phyloP scores from a whole-genome alignment of 1,140 invertebrate species.

The Idris sp. region DNA sequence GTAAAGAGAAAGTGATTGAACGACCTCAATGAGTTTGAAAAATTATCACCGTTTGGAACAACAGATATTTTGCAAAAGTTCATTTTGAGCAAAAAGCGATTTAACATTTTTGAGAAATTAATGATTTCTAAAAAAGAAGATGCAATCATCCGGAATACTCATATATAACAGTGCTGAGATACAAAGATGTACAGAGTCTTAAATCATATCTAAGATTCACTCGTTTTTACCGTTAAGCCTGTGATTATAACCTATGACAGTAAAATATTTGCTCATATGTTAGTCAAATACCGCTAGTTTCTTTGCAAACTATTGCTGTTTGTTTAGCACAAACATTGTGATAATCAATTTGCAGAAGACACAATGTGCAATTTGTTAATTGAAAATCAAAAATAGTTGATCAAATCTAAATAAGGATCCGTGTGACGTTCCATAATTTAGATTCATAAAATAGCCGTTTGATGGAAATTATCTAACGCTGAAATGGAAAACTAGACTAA shows the following conservation, averaged over 20 bases:
- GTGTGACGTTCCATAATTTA: conserved; percentile 12
- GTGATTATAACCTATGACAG: conserved; percentile 28
- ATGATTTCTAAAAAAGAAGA: too few relatives aligned
- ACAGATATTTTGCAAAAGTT: too few relatives aligned
- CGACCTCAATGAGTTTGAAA: conserved; percentile 19
- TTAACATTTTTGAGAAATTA: too few relatives aligned
- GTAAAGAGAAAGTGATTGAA: conserved; percentile 30
- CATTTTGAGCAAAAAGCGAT: too few relatives aligned
- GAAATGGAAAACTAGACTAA: conserved; percentile 48
- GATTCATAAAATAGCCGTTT: conserved; percentile 3
- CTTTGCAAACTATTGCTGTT: conserved; percentile 21
- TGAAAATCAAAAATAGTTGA: too few relatives aligned
- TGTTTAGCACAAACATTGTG: conserved; percentile 11
- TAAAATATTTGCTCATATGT: conserved; percentile 32
- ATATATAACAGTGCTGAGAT: too few relatives aligned
- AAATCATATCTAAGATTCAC: conserved; percentile 26
- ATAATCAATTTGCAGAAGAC: too few relatives aligned
- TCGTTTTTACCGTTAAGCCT: conserved; percentile 29
- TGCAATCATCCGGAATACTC: conserved; percentile 16
- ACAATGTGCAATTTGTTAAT: too few relatives aligned
- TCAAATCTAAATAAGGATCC: conserved; percentile 4
- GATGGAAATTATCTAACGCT: conserved; percentile 24
- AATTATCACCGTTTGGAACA: too few relatives aligned
- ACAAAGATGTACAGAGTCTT: conserved; percentile 4
- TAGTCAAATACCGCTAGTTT: conserved; percentile 19